phyloP scores from a whole-genome alignment of 2,888 invertebrate species.

The Drosophila robusta region DNA sequence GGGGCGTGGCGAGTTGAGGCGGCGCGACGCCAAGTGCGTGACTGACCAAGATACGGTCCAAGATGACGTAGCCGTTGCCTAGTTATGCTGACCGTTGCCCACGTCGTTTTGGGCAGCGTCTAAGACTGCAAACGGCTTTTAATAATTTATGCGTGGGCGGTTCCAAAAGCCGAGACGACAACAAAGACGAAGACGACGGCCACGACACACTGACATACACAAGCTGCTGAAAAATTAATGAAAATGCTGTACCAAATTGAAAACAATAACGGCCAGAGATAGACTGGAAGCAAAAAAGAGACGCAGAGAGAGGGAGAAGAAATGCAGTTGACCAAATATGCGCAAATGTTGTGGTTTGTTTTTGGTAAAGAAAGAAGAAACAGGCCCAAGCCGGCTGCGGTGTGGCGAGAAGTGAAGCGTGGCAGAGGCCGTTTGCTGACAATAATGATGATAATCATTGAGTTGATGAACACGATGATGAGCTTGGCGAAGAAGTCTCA shows the following conservation, averaged over 20 bases:
- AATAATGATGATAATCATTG: conserved; percentile 34
- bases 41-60: conserved; percentile 40
- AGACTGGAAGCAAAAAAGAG: conserved; percentile 14
- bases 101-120: conserved; percentile 41
- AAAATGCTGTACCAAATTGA: conserved; percentile 76
- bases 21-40: conserved; percentile 31
- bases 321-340: conserved; percentile 78
- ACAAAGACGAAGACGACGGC: conserved; percentile 40
- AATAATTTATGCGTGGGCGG: conserved; percentile 76
- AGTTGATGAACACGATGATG: conserved; percentile 31
- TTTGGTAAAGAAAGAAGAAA: conserved; percentile 37
- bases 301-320: conserved; percentile 17
- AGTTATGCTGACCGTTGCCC: conserved; percentile 30
- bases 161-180: conserved; percentile 47
- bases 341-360: conserved; percentile 76
- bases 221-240: conserved; percentile 75
- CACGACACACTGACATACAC: conserved; percentile 59
- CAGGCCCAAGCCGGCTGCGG: conserved; percentile 47
- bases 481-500: conserved; percentile 62
- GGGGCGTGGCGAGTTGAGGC: conserved; percentile 1
- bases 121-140: conserved; percentile 59
- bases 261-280: conserved; percentile 67
- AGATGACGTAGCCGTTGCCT: conserved; percentile 42
- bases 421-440: conserved; percentile 43
- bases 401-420: conserved; percentile 33